Base-by-base conservation (phyloP, 2,113 vertebrate genomes). In the Ceuthmochares aereus region DNA sequence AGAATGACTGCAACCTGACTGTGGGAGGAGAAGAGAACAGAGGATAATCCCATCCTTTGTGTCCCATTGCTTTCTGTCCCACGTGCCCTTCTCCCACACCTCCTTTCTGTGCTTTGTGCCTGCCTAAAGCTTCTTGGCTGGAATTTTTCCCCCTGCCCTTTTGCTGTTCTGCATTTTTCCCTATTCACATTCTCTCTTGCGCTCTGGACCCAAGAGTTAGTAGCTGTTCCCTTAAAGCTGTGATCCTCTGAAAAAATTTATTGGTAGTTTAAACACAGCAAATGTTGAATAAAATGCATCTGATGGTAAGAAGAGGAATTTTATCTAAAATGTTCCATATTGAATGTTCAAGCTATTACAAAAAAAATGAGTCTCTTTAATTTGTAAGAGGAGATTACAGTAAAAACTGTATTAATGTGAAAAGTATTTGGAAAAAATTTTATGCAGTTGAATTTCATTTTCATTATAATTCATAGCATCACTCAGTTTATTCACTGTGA, bases 121-220 rank as follows among this genome's bases (percentile, higher is more conserved):
- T 92, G 83, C 52, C 29, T 81, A 68, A 75, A 75, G 87, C 88
- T 90, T 81, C 45, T 59, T 89, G 86, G 74, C 93, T 63, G 78
- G 79, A 89, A 36, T 49, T 58, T 45, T 87, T 60, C 87, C 81
- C 70, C 81, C 70, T 70, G 40, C 47, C 36, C 37, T 60, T 70
- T 64, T 74, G 60, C 83, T 92, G 40, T 40, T 75, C 69, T 62
- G 79, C 49, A 20, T 52, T 79, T 76, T 67, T 68, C 37, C n/a
- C 63, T 83, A 3, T 34, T 69, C 22, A 52, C 23, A 4, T 36
- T 70, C 75, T 67, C 74, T 45, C 49, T 49, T 42, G 74, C 7
- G 4, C 70, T 90, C 75, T 72, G 82, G 75, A 94, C 64, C 77
- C 67, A 89, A 40, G 52, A 84, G 63, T 87, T 59, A 58, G 20